These are phyloP conservation scores for Marcusenius ussheri DNA, from an alignment of 2,113 vertebrate genomes.

Conservation along the genomic window DNA sequence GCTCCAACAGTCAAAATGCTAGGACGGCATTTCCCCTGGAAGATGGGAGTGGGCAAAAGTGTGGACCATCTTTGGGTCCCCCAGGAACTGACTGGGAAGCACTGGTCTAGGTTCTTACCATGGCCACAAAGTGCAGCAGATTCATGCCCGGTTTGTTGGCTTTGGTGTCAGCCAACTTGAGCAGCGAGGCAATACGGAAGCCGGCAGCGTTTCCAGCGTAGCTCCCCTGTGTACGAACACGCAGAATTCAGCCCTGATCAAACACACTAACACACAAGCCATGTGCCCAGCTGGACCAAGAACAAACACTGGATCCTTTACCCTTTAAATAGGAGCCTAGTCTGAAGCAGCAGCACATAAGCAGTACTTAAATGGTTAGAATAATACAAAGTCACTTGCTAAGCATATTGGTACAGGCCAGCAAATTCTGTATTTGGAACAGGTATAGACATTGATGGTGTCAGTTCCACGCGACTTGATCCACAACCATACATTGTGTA, in stretches of 20 bases:
- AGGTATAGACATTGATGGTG: not conserved
- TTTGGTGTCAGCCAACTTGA: constrained; percentile 72
- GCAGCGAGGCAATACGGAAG: constrained; percentile 69
- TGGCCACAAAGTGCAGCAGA: constrained; percentile 74
- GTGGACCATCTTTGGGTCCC: not conserved
- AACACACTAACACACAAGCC: constrained; percentile 18
- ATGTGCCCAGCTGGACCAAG: constrained; percentile 36
- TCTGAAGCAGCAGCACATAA: not conserved
- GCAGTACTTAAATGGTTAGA: not conserved
- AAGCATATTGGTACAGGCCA: not conserved
- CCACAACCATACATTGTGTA: not conserved
- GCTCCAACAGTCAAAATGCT: too few relatives aligned
- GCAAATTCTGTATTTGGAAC: not conserved
- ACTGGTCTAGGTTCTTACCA: constrained; percentile 56
- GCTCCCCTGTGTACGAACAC: constrained; percentile 59
- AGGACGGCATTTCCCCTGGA: not conserved
- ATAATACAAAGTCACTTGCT: not conserved
- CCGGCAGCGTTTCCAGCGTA: constrained; percentile 72
- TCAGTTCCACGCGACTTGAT: not conserved
- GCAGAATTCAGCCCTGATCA: constrained; percentile 32
- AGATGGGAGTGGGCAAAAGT: not conserved
- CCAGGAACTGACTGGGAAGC: not conserved
- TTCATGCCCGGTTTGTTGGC: constrained; percentile 75
- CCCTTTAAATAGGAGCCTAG: not conserved
- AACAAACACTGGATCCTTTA: not conserved